Evolutionary conservation across 1,140 invertebrate species (phyloP), one percentile per base, ranked within the genome.

Genomic region (Tetramorium simillimum): DNA sequence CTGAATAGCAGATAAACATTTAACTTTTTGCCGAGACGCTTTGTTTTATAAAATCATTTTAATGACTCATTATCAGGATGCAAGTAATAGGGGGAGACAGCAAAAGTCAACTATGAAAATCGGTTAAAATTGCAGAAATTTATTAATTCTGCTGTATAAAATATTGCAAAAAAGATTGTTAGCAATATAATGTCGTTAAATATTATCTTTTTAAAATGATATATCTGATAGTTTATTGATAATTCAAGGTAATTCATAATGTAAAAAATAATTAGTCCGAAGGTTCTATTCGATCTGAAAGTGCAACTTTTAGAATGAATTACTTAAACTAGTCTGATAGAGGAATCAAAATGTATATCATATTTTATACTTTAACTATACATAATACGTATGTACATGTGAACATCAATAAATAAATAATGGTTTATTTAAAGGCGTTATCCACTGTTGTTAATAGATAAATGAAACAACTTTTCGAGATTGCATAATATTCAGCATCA

Each of bases 401-500:
- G 3, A 70, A 7, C 4, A 76, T 58, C 28, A 82, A 84, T 84
- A 72, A 84, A 82, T 62, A 37, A 40, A 43, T 33, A 33, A 24
- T 69, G 21, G 58, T 65, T 65, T 78, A 65, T 78, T 53, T 69
- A 53, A 69, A 70, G 21, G 21, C 18, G 3, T 78, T 10, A 65
- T 24, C 21, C 7, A 65, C 7, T 6, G 18, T 3, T 56, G 9
- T 81, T 43, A 43, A 58, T 10, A n/a, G 10, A 70, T 56, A 14
- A 81, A 5, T 21, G 6, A 58, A 43, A 46, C 87, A 82, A 86
- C 76, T 85, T 51, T 85, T 89, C 53, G 49, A 89, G 73, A 84
- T 91, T 58, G 33, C 33, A 85, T 85, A 70, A 91, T 70, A 69
- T 67, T 69, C 43, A 88, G 81, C 63, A 62, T 70, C 56, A 89